Evolutionary conservation across 2,113 vertebrate genomes (phyloP), one percentile per base, ranked within the genome.

Genomic region (Lipophrys pholis): DNA sequence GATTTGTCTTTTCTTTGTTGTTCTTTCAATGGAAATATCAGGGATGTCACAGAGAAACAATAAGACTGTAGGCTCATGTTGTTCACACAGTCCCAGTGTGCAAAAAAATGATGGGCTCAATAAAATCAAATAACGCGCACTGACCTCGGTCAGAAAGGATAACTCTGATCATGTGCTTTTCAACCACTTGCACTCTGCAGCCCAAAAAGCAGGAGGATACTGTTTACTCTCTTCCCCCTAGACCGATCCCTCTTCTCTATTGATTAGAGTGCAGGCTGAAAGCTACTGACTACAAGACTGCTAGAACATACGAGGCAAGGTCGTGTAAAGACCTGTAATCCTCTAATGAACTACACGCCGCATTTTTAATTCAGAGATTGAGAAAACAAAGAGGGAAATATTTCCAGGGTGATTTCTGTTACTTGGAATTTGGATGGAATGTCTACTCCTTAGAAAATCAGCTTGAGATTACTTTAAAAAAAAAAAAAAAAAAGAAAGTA

Each of bases 1-100:
- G 86, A 89, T 88, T 63, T 86, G 82, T 83, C 73, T 89, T 56
- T 76, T 63, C 83, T 90, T 84, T 67, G 75, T 54, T 56, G 78
- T 85, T 4, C 55, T 74, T 79, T 68, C 72, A 50, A 52, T 74
- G 68, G 68, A 82, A 76, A 83, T 81, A 85, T 85, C 82, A 83
- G 62, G 56, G 70, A 81, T 81, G 81, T 84, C 77, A 83, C 58
- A 63, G 69, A 75, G 71, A 80, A 84, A 74, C 58, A 78, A 48
- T 61, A 69, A 59, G 69, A 74, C 58, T 56, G 67, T 65, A 73
- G 82, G 65, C 67, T 65, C 60, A 63, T 76, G 58, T 67, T 82
- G 83, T 85, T 81, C 87, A 80, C 75, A 73, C 65, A 83, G 79
- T 42, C 69, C 55, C 17, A 55, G 49, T 60, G 61, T 70, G 67